Evolutionary conservation across 2,888 invertebrate genomes (phyloP).

Genomic region (Coenonympha arcania): DNA sequence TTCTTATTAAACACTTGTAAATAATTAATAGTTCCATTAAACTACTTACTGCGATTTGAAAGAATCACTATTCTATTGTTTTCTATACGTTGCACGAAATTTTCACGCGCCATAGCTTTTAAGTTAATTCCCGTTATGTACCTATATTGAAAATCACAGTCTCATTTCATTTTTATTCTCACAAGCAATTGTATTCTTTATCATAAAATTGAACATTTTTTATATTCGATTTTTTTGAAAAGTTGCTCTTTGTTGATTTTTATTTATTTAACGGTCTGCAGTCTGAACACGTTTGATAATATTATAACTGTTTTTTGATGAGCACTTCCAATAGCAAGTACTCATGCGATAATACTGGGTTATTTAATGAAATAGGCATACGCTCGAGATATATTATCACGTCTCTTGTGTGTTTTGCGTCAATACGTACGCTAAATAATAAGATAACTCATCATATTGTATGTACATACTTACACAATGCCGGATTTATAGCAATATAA

Average conservation of each 20-base stretch:
- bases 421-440: conserved; percentile 18
- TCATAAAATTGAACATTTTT: not conserved
- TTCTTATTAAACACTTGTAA: no score
- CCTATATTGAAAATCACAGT: not conserved
- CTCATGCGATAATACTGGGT: conserved; percentile 8
- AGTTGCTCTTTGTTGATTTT: no score
- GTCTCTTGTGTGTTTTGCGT: conserved; percentile 8
- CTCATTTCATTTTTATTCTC: no score
- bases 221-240: not conserved
- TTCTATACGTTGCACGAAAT: not conserved
- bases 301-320: not conserved
- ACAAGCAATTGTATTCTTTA: no score
- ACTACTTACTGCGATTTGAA: conserved; percentile 5
- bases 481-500: conserved; percentile 9
- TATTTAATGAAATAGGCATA: conserved; percentile 4
- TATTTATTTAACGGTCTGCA: no score
- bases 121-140: not conserved
- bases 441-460: conserved; percentile 16
- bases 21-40: no score
- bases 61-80: conserved; percentile 1
- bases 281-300: no score
- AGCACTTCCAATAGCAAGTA: not conserved
- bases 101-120: not conserved
- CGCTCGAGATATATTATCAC: conserved; percentile 14
- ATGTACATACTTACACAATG: conserved; percentile 19